Conservation (phyloP, 1,140 invertebrate genomes). For the Goniozus legneri region DNA sequence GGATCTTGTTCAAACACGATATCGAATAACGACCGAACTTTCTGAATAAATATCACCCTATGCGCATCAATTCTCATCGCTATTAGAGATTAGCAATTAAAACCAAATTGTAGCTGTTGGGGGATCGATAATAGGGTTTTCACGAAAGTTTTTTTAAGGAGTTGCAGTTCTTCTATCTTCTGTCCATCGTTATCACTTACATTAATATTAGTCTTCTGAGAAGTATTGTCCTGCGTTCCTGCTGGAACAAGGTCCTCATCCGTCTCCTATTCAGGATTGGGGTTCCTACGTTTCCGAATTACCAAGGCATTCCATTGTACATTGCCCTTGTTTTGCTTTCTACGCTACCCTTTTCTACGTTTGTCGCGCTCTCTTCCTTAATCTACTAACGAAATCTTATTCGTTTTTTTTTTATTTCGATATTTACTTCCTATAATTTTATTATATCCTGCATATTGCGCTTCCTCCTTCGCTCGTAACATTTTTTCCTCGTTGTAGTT, state of each 20-base stretch:
- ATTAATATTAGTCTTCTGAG: slow-evolving; percentile 39
- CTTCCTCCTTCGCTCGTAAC: not conserved
- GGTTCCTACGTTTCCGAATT: slow-evolving; percentile 45
- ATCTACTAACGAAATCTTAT: not conserved
- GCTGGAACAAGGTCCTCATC: slow-evolving; percentile 37
- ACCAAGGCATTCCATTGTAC: slow-evolving; percentile 37
- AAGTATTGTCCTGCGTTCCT: slow-evolving; percentile 35
- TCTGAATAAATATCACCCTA: too few species aligned
- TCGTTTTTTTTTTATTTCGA: not conserved
- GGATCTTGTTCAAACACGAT: slow-evolving; percentile 32
- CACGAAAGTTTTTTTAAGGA: too few species aligned
- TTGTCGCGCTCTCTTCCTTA: slow-evolving; percentile 3
- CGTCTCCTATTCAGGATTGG: slow-evolving; percentile 39
- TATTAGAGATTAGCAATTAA: too few species aligned
- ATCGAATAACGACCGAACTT: slow-evolving; percentile 12
- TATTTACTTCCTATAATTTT: not conserved
- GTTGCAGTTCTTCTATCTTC: not conserved
- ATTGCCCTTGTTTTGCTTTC: slow-evolving; percentile 11
- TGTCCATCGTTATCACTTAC: slow-evolving; percentile 18
- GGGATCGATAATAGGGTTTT: too few species aligned
- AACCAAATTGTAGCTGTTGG: too few species aligned
- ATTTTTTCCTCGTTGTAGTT: too few species aligned
- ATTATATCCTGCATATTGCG: too few species aligned
- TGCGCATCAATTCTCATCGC: too few species aligned
- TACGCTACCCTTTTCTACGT: slow-evolving; percentile 3